A percentile compares a stretch with the other conserved stretches of the same genome.
Evolutionary conservation across 2,113 vertebrate genomes (phyloP).

Genomic region (western clawed frog (Xenopus tropicalis)): UCB_Xtro_10.0 CM004445.2:48120001-48120500

Average conservation of each 20-base stretch:
- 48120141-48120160: slow-evolving; percentile 82
- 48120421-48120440: background rate
- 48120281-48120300: background rate
- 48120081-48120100: slow-evolving; percentile 65
- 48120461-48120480: slow-evolving; percentile 63
- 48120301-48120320: background rate
- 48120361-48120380: slow-evolving; percentile 4
- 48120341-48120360: slow-evolving; percentile 16
- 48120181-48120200: slow-evolving; percentile 75
- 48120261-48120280: slow-evolving; percentile 45
- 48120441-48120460: slow-evolving; percentile 5
- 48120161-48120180: slow-evolving; percentile 81
- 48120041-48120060: slow-evolving; percentile 56
- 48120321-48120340: slow-evolving; percentile 9
- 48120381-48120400: slow-evolving; percentile 6
- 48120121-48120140: slow-evolving; percentile 82
- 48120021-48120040: slow-evolving; percentile 39
- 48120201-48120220: slow-evolving; percentile 68
- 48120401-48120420: background rate
- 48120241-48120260: slow-evolving; percentile 63
- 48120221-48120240: slow-evolving; percentile 78
- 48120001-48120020: slow-evolving; percentile 21
- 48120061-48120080: slow-evolving; percentile 66
- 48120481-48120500: slow-evolving; percentile 67
- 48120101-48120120: slow-evolving; percentile 82